Evolutionary conservation across 2,888 invertebrate species (phyloP), one percentile per base, ranked within the genome.

Genomic region (Pristionchus exspectatus): DNA sequence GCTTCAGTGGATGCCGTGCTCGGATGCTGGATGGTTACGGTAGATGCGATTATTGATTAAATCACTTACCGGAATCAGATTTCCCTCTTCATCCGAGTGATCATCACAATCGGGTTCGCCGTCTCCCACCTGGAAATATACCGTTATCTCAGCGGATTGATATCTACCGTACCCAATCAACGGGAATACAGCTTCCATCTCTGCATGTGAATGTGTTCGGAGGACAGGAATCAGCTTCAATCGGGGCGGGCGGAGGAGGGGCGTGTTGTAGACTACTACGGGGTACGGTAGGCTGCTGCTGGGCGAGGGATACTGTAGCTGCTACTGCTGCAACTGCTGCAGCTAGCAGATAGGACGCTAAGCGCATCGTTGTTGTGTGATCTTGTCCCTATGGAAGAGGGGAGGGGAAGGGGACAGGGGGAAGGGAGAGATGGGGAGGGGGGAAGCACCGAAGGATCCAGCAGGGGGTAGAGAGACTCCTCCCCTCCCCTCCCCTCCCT

Each of bases 91-190:
- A 74, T 92, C 94, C 14, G 92, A 91, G 50, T 93, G 92, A 89
- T 94, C 94, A 77, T 93, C 93, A 89, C 94, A 94, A 89, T 94
- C 94, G 38, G 91, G 90, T 89, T 94, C 94, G 27, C 94, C 94
- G 89, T 94, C 94, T 50, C 93, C 94, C 5, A 90, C 87, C 87
- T 88, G 50, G 56, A 85, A 85, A n/a, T 14, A 3, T 69, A 87
- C 50, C 87, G 72, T 85, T 33, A 85, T 59, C 56, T n/a, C 16
- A 2, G 10, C 7, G 30, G 24, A 74, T 33, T 21, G 38, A 83
- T 83, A 81, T 81, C 81, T 50, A 54, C 56, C 83, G 50, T 27
- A 93, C 92, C 94, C 94, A 94, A 90, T 94, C 94, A 30, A 91
- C 90, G 18, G 94, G 94, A 83, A 94, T 94, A 86, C 94, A 94